Evolutionary conservation across 2,888 invertebrate genomes (phyloP).

Genomic region (Omphaloscelis lunosa): DNA sequence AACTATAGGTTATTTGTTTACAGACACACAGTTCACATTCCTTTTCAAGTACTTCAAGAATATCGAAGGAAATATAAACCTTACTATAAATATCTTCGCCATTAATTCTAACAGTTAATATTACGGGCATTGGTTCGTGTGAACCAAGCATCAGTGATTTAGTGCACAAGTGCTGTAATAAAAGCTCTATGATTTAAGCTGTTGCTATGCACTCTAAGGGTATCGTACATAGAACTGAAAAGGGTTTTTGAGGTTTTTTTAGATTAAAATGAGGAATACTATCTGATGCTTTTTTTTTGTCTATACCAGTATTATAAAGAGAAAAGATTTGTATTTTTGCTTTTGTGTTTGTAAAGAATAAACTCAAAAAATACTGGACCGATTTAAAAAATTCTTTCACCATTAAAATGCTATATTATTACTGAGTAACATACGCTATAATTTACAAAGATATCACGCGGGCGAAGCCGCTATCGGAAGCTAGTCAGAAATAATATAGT

Average conservation of each 20-base stretch:
- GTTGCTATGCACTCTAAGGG: slow-evolving; percentile 1
- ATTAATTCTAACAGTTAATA: slow-evolving; percentile 35
- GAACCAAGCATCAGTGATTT: slow-evolving; percentile 55
- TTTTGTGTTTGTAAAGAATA: no score
- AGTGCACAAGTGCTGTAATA: slow-evolving; percentile 56
- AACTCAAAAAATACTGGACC: no score
- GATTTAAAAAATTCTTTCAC: no score
- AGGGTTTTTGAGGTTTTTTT: slow-evolving; percentile 1
- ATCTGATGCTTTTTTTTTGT: no score
- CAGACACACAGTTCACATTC: neutral
- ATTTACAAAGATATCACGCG: no score
- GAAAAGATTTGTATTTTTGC: no score
- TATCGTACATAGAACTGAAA: neutral
- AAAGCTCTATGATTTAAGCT: slow-evolving; percentile 46
- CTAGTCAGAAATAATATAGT: no score
- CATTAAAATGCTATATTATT: no score
- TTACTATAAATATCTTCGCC: slow-evolving; percentile 26
- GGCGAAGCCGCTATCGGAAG: no score
- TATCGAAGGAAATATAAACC: slow-evolving; percentile 25
- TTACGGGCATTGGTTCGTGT: slow-evolving; percentile 17
- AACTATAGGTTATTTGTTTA: neutral
- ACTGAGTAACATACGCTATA: no score
- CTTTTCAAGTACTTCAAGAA: neutral
- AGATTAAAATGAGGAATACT: neutral
- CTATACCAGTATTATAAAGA: no score